Base-by-base conservation (phyloP, 1,140 invertebrate genomes). In the Leguminivora glycinivorella region DNA sequence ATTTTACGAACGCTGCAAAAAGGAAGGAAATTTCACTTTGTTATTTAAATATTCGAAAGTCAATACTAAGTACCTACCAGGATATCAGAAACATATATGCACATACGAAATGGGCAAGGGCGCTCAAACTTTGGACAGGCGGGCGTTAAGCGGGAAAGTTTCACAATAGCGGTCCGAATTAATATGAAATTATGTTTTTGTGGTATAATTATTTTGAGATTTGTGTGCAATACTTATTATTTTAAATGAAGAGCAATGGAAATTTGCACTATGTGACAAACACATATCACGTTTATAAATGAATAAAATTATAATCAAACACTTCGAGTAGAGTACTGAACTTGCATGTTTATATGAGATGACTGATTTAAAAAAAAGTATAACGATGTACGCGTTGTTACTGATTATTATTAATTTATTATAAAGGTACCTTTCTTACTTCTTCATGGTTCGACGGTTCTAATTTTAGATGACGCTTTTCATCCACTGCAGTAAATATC, bases 121-220 rank as follows among this genome's bases (percentile, higher is more conserved):
- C 10, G 56, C 6, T 24, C 12, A 60, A 60, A 60, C 56, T 60
- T 60, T 60, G 24, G 56, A 60, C 56, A 29, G 56, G 22, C 26
- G 24, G 25, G 56, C 25, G 56, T n/a, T 29, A 60, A 60, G 56
- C 56, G 56, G 56, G 56, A 60, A 60, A 60, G 24, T 60, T 60
- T 26, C 25, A n/a, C 56, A 26, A 26, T 26, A 24, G n/a, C 43
- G 43, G 43, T 47, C 17, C 43, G 14, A 47, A 17, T 47, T 47
- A 47, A 38, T 38, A 38, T 56, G 56, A 56, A 4, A 56, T n/a
- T n/a, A n/a, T 12, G 56, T 56, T 56, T 56, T 56, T 2, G 9
- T 25, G 22, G 22, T 17, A 47, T 6, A 47, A 47, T 47, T 47
- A 47, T 47, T 47, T 17, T 47, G 43, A 47, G 43, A 47, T n/a